Base-by-base conservation (phyloP, 1,140 invertebrate genomes). In the Epicauta chinensis region DNA sequence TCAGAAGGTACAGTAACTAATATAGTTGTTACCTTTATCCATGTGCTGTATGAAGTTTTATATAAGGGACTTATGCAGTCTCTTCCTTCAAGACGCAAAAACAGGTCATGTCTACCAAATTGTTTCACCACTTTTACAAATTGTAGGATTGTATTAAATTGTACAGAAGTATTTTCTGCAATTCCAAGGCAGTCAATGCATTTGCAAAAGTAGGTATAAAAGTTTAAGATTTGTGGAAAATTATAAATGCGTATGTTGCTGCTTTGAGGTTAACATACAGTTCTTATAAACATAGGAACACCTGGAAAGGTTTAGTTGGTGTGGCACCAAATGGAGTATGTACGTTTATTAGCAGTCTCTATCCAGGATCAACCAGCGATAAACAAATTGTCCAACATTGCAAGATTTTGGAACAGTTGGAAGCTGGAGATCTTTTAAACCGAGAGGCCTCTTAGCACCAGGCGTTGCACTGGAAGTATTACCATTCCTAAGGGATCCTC, bases 311-410 rank as follows among this genome's bases (percentile, higher is more conserved):
- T 4, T 35, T 61, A 14, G 31, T 61, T 14, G 49, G 53, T 31
- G 46, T 61, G 36, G 56, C 59, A 15, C 59, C 53, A 38, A 61
- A 61, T 56, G 59, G 56, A 11, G 53, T 56, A 16, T 34, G 55
- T 36, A 59, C 57, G 7, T 62, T 30, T 55, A 51, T 51, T 6
- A 59, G 57, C 23, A 29, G 45, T 16, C 46, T 58, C 13, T 59
- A 56, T 53, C 53, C 55, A 31, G 54, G 57, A 6, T 48, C 51
- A 9, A 46, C 17, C 31, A 59, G 54, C 35, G 67, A 62, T 39
- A 59, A 62, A 46, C 51, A 30, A 30, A 30, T 30, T 10, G 29
- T 30, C 4, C 29, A 57, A 44, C 43, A 50, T 14, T 40, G 46
- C 45, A 39, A 34, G 14, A 15, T 56, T 29, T 39, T 58, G 30